phyloP scores from a whole-genome alignment of 2,797 vertebrate genomes.

The Etheostoma nigrum region DNA sequence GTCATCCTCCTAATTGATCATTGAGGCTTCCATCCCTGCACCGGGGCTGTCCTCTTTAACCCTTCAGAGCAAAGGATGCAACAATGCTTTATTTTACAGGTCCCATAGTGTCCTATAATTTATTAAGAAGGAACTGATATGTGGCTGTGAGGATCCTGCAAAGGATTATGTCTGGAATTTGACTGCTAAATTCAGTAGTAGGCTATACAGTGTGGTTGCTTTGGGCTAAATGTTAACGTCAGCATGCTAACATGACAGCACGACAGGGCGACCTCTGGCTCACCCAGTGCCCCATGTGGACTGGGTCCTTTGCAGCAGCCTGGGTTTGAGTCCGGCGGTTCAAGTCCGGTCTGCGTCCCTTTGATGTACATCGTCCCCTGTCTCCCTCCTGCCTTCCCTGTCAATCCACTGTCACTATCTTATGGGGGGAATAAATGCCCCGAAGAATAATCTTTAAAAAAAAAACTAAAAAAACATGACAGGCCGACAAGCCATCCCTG shows the following conservation, averaged over 20 bases:
- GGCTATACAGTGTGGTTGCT: too few relatives aligned
- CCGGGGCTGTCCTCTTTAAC: slow-evolving; percentile 31
- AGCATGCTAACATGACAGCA: background rate
- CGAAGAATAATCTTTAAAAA: too few relatives aligned
- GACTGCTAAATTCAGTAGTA: background rate
- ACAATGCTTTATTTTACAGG: background rate
- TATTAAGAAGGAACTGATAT: background rate
- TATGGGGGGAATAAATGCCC: too few relatives aligned
- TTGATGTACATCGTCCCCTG: too few relatives aligned
- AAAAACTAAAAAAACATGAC: background rate
- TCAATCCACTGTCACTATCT: too few relatives aligned
- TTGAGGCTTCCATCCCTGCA: slow-evolving; percentile 54
- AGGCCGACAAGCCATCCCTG: background rate
- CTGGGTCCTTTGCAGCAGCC: too few relatives aligned
- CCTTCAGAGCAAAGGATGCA: slow-evolving; percentile 18
- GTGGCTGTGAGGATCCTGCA: background rate
- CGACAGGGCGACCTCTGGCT: background rate
- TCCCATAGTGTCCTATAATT: slow-evolving; percentile 10
- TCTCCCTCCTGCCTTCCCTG: too few relatives aligned
- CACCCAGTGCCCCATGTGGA: too few relatives aligned
- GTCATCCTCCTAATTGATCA: slow-evolving; percentile 70
- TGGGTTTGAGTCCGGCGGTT: too few relatives aligned
- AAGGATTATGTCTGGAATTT: background rate
- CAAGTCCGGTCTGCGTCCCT: too few relatives aligned
- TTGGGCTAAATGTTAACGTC: background rate